Evolutionary conservation across 2,888 invertebrate species (phyloP), one percentile per base, ranked within the genome.

Genomic region (Nomada hirtipes): DNA sequence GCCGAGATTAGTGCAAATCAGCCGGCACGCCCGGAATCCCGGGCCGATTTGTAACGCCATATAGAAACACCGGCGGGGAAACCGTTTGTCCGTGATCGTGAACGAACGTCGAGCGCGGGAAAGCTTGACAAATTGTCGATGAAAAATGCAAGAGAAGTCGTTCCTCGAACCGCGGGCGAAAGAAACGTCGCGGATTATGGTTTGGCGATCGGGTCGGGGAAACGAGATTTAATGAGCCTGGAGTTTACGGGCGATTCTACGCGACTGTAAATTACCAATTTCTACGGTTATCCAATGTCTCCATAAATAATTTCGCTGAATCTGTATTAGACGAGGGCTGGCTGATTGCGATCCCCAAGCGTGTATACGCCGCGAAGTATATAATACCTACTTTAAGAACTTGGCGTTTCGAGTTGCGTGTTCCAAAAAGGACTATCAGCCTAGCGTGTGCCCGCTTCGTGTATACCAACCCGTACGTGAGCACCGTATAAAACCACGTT

Each of bases 41-140:
- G 91, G 80, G 87, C 85, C 92, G 92, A 93, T 93, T 93, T 92
- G 92, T 92, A 91, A 87, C 90, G 88, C 91, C 91, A 87, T 92
- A 91, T 73, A 80, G 57, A 91, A 89, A 79, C 76, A 79, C 81
- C 72, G 79, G 72, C 75, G 81, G 84, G 86, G 85, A 89, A 89
- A 89, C 82, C 82, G 73, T 61, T 84, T 84, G 87, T 83, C 85
- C 86, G 81, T 87, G 88, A 88, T 88, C 88, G 82, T 89, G 88
- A 89, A 88, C 86, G 79, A 65, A 29, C 72, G 74, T 50, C 57
- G 52, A 59, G 44, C 76, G 72, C 76, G 76, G 79, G 79, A 65
- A 75, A 82, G 80, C 75, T 79, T 80, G 74, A 80, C 77, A 73
- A 78, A 84, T 83, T 72, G 68, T 60, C 65, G 76, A 68, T 72